Evolutionary conservation across 2,113 vertebrate species (phyloP), one percentile per base, ranked within the genome.

Genomic region (Cisticola juncidis): DNA sequence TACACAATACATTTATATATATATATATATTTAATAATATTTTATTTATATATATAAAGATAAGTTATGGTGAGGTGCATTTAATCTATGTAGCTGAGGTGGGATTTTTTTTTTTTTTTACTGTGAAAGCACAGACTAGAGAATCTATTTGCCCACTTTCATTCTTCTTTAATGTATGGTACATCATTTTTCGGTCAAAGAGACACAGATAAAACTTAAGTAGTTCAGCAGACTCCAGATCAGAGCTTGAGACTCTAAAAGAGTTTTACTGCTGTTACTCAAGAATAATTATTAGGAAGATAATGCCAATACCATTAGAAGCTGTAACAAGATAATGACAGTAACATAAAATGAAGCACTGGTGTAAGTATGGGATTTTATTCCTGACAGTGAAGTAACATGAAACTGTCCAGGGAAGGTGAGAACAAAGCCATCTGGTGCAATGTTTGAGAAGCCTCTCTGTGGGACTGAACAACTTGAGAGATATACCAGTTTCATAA

Each of bases 261-360:
- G 35, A 88, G 38, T 89, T 90, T 92, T 72, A 48, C 38, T 79
- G 51, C 40, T 90, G 72, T 86, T 66, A 70, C 40, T 88, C 69
- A 66, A 58, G 40, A 94, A 79, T 94, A 83, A 74, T 92, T 94
- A 89, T 88, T 88, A 90, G 69, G n/a, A 44, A 83, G 85, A 78
- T 78, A 83, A 93, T 95, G 61, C 35, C 61, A 80, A 82, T 95
- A 90, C 69, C 81, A n/a, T 70, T 81, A 60, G 40, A 92, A 89
- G 51, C 60, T 79, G 31, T 61, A 94, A 94, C 40, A 78, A 81
- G 81, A 60, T 88, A 78, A 94, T 91, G 71, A 74, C 68, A 85
- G 64, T 89, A 93, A 87, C 92, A 92, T 88, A 61, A 91, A 93
- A 72, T 38, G 65, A 74, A 88, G 20, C 73, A 47, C 6, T 78